Evolutionary conservation across 1,140 invertebrate species (phyloP).

Genomic region (Pogonus chalceus): DNA sequence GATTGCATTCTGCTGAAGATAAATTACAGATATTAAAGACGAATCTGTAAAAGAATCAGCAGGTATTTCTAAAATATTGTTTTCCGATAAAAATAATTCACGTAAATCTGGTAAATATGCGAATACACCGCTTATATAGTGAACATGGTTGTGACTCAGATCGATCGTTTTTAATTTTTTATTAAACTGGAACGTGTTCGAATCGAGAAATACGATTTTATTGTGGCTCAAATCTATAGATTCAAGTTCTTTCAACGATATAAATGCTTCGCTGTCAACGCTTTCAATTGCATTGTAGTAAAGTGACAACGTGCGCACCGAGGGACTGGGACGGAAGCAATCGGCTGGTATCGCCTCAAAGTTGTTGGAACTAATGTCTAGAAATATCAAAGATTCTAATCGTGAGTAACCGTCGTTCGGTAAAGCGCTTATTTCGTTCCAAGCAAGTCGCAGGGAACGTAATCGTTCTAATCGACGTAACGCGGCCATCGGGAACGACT

Average conservation of each 20-base stretch:
- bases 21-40: constrained; percentile 64
- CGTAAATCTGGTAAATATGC: constrained; percentile 63
- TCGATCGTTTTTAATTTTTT: constrained; percentile 69
- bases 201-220: constrained; percentile 63
- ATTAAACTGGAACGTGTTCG: constrained; percentile 63
- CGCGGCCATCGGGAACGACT: constrained; percentile 68
- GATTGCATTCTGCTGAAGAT: constrained; percentile 81
- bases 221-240: constrained; percentile 81
- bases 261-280: constrained; percentile 67
- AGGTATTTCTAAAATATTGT: constrained; percentile 78
- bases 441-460: constrained; percentile 61
- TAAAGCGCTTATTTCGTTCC: constrained; percentile 70
- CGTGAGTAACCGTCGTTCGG: constrained; percentile 60
- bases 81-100: constrained; percentile 79
- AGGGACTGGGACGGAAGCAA: constrained; percentile 68
- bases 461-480: constrained; percentile 64
- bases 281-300: constrained; percentile 73
- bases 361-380: constrained; percentile 81
- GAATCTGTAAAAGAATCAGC: constrained; percentile 72
- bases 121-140: constrained; percentile 73
- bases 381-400: constrained; percentile 57
- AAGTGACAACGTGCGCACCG: constrained; percentile 66
- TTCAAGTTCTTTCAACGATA: constrained; percentile 61
- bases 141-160: constrained; percentile 80
- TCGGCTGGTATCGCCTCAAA: constrained; percentile 63